Evolutionary conservation across 2,888 invertebrate genomes (phyloP).

Genomic region (Agrochola lota): DNA sequence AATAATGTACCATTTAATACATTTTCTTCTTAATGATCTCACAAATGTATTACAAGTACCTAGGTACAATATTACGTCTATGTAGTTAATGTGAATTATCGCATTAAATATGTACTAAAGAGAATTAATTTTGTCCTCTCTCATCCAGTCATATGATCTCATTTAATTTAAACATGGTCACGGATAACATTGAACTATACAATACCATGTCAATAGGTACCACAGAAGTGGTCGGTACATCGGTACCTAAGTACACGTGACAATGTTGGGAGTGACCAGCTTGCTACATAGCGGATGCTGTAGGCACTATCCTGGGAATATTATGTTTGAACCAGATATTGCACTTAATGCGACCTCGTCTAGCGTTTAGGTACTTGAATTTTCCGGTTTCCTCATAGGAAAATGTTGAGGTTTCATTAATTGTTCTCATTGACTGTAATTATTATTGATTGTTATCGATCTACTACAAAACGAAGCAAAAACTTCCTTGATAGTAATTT

Average conservation of each 20-base stretch:
- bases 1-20: conserved; percentile 1
- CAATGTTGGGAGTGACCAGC: conserved; percentile 72
- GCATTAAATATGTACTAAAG: not conserved
- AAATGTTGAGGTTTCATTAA: conserved; percentile 17
- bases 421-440: conserved; percentile 23
- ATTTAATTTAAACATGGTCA: conserved; percentile 56
- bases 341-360: not conserved
- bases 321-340: conserved; percentile 34
- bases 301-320: conserved; percentile 43
- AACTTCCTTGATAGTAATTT: conserved; percentile 3
- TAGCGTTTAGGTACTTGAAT: conserved; percentile 1
- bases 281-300: conserved; percentile 65
- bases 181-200: conserved; percentile 64
- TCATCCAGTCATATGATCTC: conserved; percentile 50
- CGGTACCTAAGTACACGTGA: conserved; percentile 46
- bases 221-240: conserved; percentile 53
- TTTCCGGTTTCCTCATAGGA: conserved; percentile 13
- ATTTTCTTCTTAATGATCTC: not conserved
- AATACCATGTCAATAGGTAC: conserved; percentile 62
- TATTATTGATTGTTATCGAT: not conserved
- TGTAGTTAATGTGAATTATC: not conserved
- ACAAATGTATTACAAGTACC: not conserved
- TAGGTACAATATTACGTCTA: not conserved
- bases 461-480: not conserved
- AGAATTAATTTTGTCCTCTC: conserved; percentile 35